Percentiles rank a stretch among this genome's conserved stretches.
Evolutionary conservation across 2,113 vertebrate genomes (phyloP).

Genomic region (Upupa epops): DNA sequence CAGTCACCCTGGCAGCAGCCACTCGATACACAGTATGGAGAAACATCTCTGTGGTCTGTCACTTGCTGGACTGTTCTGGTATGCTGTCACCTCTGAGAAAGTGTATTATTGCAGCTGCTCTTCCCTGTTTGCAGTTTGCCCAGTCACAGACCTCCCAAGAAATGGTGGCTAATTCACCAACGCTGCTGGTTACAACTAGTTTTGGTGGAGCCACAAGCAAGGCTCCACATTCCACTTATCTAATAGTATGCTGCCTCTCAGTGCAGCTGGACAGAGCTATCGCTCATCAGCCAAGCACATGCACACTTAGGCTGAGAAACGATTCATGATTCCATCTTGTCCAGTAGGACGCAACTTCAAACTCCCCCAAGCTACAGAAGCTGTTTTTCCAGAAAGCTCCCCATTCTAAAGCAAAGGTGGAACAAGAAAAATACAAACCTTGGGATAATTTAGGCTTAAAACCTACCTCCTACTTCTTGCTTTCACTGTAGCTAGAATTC

Average conservation of each 20-base stretch:
- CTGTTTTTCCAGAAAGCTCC: not conserved
- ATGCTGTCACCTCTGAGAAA: not conserved
- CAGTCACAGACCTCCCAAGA: not conserved
- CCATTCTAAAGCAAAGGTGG: not conserved
- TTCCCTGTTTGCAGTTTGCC: not conserved
- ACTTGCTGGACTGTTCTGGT: not conserved
- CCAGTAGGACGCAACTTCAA: not conserved
- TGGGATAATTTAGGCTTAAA: not conserved
- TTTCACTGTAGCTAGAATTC: not conserved
- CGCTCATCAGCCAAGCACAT: not conserved
- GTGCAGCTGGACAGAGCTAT: not conserved
- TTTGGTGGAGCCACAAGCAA: not conserved
- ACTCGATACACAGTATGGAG: rapidly evolving
- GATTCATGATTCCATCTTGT: rapidly evolving
- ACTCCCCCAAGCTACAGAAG: not conserved
- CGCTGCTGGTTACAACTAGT: not conserved
- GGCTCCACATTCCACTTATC: rapidly evolving
- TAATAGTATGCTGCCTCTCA: not conserved
- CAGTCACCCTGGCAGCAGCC: not conserved
- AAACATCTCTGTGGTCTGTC: rapidly evolving
- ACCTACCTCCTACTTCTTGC: not conserved
- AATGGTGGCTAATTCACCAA: not conserved
- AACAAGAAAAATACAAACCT: not conserved
- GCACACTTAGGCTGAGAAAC: not conserved
- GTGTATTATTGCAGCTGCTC: not conserved